Base-by-base conservation (phyloP, 2,888 invertebrate genomes). In the Sinopyrophorus schimmeli region DNA sequence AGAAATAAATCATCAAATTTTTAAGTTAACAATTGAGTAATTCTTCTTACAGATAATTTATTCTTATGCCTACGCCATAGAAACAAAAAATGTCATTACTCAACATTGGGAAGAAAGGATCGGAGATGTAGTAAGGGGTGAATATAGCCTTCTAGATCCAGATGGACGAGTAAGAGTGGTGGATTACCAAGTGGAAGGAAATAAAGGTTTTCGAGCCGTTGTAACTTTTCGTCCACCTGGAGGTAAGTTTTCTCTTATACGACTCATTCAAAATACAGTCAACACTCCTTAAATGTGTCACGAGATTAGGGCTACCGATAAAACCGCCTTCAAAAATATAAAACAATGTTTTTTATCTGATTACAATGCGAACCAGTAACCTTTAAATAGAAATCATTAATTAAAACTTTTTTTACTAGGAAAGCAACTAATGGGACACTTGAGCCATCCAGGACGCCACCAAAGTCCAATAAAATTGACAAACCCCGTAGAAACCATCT, bases 121-220 rank as follows among this genome's bases (percentile, higher is more conserved):
- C 3, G 64, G 62, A 9, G 60, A 65, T 42, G 35, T 64, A 16
- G 69, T 70, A n/a, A 64, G 59, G 40, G 73, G 81, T 64, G 78
- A 77, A 64, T 86, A 86, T 66, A 85, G 84, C 66, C 77, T 85
- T 28, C 64, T 86, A 52, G 84, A 84, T 62, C 80, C 84, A 15
- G 83, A 83, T 65, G 84, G 85, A 27, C 77, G 78, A 58, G 74
- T 79, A 48, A 74, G 81, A 54, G 74, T 77, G 35, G 82, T 82
- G 15, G 76, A 80, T 58, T 83, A 82, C 63, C 75, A 80, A 50
- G 77, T 80, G 11, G 78, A 78, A 50, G 79, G 79, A 2, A 68
- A 74, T 27, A 73, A 70, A 40, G 81, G 80, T 12, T 81, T 81
- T 54, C 74, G 74, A 60, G 80, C 79, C 27, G 71, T 74, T 30